Evolutionary conservation across 2,888 invertebrate species (phyloP).

Genomic region (Drosophila kanekoi): DNA sequence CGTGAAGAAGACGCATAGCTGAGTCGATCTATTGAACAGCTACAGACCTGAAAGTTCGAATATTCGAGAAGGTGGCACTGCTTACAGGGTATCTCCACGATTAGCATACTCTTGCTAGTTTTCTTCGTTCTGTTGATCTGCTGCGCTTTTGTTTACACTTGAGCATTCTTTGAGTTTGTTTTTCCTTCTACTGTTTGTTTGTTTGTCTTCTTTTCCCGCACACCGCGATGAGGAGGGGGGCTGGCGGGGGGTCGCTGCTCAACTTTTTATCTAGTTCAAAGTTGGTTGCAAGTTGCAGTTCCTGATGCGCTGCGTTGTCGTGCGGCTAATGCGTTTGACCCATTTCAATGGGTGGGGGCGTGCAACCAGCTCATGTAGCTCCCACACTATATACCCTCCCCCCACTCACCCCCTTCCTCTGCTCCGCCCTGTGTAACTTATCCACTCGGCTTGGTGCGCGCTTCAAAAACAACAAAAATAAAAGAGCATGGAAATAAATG

Average conservation of each 20-base stretch:
- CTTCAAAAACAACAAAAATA: not conserved
- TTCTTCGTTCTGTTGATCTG: constrained; percentile 19
- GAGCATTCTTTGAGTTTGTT: constrained; percentile 40
- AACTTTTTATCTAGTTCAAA: constrained; percentile 58
- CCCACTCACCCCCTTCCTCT: not conserved
- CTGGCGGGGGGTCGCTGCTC: constrained; percentile 2
- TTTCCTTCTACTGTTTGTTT: constrained; percentile 34
- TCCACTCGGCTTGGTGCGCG: constrained; percentile 39
- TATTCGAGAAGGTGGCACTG: too few species aligned
- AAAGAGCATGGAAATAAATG: constrained; percentile 29
- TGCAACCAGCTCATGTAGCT: constrained; percentile 39
- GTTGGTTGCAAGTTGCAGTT: constrained; percentile 68
- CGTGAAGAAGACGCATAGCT: too few species aligned
- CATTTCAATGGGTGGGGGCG: constrained; percentile 54
- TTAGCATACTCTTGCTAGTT: not conserved
- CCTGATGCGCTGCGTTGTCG: constrained; percentile 62
- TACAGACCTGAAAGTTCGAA: too few species aligned
- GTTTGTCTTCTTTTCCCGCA: constrained; percentile 21
- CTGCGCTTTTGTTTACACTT: constrained; percentile 73
- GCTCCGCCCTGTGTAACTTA: constrained; percentile 20
- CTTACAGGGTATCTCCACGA: not conserved
- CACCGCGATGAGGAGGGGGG: not conserved
- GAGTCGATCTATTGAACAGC: too few species aligned
- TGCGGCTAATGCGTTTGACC: constrained; percentile 68
- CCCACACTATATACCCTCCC: constrained; percentile 44